These are phyloP conservation scores for Drosophila parabipectinata DNA, from an alignment of 1,140 invertebrate species.

Conservation along the genomic window DNA sequence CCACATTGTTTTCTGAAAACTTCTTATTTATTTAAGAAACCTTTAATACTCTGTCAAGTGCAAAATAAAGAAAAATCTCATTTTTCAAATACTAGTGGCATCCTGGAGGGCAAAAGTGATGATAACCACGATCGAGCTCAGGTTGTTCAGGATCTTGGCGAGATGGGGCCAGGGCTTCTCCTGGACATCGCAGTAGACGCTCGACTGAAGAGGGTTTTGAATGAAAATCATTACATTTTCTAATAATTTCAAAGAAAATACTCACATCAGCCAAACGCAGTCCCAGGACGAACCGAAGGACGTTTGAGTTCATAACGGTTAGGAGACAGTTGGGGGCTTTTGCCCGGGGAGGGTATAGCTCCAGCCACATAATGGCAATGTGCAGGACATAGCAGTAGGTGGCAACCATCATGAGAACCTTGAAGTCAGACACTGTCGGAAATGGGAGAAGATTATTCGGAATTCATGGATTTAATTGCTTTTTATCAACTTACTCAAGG, in stretches of 20 bases:
- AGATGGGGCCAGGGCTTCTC: slow-evolving; percentile 72
- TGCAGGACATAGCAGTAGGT: slow-evolving; percentile 74
- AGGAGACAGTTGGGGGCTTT: slow-evolving; percentile 41
- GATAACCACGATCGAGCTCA: slow-evolving; percentile 51
- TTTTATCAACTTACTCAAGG: slow-evolving; percentile 50
- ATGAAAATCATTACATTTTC: neutral
- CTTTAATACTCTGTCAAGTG: slow-evolving; percentile 37
- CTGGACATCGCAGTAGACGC: slow-evolving; percentile 52
- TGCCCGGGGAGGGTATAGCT: slow-evolving; percentile 63
- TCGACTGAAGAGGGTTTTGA: slow-evolving; percentile 34
- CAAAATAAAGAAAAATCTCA: slow-evolving; percentile 67
- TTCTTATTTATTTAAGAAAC: slow-evolving; percentile 74
- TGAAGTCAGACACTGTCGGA: slow-evolving; percentile 59
- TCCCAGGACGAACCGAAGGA: slow-evolving; percentile 55
- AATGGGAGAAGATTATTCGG: neutral
- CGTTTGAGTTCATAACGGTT: slow-evolving; percentile 44
- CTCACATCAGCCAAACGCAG: slow-evolving; percentile 66
- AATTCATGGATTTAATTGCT: too few species aligned
- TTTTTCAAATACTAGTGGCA: slow-evolving; percentile 58
- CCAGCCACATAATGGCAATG: slow-evolving; percentile 68
- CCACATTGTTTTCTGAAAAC: slow-evolving; percentile 33
- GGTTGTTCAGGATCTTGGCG: slow-evolving; percentile 68
- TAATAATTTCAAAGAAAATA: neutral
- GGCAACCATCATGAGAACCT: slow-evolving; percentile 52
- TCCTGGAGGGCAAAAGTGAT: slow-evolving; percentile 36